phyloP scores from a whole-genome alignment of 2,113 vertebrate genomes.

The Regulus satrapa region DNA sequence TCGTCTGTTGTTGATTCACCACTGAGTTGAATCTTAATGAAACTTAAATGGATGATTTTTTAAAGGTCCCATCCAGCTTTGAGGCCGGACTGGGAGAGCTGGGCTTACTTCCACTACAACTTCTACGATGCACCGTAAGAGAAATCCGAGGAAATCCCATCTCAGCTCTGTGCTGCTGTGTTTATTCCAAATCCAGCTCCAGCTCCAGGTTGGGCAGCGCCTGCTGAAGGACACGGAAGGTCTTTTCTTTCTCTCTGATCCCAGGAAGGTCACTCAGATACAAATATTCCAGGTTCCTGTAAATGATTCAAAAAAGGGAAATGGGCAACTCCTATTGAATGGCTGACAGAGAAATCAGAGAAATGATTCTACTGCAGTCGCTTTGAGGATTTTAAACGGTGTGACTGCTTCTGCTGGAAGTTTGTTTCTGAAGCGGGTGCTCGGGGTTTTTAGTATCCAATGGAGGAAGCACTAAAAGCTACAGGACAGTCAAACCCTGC shows the following conservation, averaged over 20 bases:
- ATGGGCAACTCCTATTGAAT: neutral
- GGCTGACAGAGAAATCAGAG: neutral
- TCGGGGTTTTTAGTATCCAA: neutral
- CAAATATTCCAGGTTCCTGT: conserved; percentile 87
- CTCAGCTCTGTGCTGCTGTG: neutral
- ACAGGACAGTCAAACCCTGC: neutral
- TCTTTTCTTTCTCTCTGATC: conserved; percentile 78
- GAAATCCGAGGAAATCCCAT: neutral
- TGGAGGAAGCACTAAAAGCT: neutral
- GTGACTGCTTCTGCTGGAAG: neutral
- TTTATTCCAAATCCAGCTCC: conserved; percentile 76
- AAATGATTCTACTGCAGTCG: neutral
- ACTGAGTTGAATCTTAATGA: neutral
- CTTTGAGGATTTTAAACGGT: neutral
- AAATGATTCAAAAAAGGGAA: conserved; percentile 25
- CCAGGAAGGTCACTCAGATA: conserved; percentile 91
- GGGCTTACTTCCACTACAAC: neutral
- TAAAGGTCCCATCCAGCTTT: neutral
- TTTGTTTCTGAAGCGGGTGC: neutral
- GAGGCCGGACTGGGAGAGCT: neutral
- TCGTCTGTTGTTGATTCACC: neutral
- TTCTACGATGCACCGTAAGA: neutral
- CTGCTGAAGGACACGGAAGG: conserved; percentile 74
- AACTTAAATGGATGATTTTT: neutral
- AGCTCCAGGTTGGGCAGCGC: conserved; percentile 82